phyloP scores from a whole-genome alignment of 2,797 vertebrate species.

The Numenius phaeopus region DNA sequence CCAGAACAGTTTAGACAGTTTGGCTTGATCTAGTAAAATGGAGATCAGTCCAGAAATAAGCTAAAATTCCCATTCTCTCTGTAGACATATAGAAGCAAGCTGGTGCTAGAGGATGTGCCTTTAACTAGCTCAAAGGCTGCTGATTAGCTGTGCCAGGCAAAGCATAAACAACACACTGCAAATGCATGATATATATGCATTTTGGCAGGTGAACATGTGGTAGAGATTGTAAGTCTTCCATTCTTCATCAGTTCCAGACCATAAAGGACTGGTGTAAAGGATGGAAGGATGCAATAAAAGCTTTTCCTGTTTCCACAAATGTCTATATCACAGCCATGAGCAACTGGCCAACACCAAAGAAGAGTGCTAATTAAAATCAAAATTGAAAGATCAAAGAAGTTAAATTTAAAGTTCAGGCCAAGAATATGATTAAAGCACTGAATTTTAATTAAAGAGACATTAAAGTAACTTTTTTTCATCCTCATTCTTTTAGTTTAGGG shows the following conservation, averaged over 20 bases:
- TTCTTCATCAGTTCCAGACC: background rate
- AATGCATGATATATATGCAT: background rate
- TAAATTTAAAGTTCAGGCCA: background rate
- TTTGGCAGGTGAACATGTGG: background rate
- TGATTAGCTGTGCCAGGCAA: background rate
- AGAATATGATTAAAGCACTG: background rate
- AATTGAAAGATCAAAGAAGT: background rate
- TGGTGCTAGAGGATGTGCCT: background rate
- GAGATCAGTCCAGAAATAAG: background rate
- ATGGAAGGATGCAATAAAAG: background rate
- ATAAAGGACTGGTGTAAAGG: background rate
- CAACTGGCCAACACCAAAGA: background rate
- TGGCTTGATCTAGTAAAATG: background rate
- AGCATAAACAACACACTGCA: background rate
- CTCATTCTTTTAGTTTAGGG: background rate
- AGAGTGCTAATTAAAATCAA: background rate
- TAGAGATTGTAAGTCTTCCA: background rate
- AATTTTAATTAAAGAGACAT: background rate
- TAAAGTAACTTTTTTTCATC: background rate
- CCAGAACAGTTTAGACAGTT: background rate
- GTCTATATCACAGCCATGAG: background rate
- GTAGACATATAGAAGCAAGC: background rate
- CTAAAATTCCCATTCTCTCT: background rate
- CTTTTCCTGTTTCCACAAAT: background rate
- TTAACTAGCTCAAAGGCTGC: background rate